These are phyloP conservation scores for Leptobrachium leishanense DNA, from an alignment of 2,113 vertebrate genomes.

Conservation along the genomic window DNA sequence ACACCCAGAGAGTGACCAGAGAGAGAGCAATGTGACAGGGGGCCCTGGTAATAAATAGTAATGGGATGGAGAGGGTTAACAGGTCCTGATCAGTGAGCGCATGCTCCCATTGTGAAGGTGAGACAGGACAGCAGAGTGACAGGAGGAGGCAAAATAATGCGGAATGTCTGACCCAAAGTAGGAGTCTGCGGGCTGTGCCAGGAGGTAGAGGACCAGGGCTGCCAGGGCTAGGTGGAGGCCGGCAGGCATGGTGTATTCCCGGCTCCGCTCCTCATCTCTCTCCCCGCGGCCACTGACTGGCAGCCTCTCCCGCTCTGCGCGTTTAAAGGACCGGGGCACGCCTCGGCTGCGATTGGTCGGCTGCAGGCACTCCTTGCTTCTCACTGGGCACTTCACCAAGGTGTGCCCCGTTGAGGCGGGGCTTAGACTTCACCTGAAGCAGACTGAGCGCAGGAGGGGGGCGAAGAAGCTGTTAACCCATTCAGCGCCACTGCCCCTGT, in stretches of 20 bases:
- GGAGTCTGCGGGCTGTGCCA: slow-evolving; percentile 71
- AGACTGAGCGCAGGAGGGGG: neutral
- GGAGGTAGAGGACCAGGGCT: slow-evolving; percentile 70
- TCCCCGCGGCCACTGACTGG: slow-evolving; percentile 58
- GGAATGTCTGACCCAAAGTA: slow-evolving; percentile 88
- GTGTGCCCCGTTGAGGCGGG: slow-evolving; percentile 16
- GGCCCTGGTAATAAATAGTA: too few species aligned
- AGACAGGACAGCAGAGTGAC: neutral
- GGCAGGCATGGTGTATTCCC: slow-evolving; percentile 83
- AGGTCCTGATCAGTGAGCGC: too few species aligned
- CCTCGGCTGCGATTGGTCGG: slow-evolving; percentile 39
- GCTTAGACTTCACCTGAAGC: slow-evolving; percentile 51
- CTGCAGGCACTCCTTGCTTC: slow-evolving; percentile 49
- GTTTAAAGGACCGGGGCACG: slow-evolving; percentile 65
- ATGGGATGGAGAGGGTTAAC: too few species aligned
- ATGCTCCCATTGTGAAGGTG: too few species aligned
- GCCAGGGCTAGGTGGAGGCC: slow-evolving; percentile 73
- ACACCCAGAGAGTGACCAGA: too few species aligned
- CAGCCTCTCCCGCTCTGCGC: slow-evolving; percentile 43
- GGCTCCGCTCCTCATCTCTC: slow-evolving; percentile 80
- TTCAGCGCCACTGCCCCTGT: neutral
- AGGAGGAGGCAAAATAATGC: neutral
- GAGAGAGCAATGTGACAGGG: too few species aligned
- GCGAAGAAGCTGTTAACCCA: neutral
- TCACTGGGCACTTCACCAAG: slow-evolving; percentile 46